phyloP scores from a whole-genome alignment of 2,888 invertebrate genomes.

The Parnassius orleans region DNA sequence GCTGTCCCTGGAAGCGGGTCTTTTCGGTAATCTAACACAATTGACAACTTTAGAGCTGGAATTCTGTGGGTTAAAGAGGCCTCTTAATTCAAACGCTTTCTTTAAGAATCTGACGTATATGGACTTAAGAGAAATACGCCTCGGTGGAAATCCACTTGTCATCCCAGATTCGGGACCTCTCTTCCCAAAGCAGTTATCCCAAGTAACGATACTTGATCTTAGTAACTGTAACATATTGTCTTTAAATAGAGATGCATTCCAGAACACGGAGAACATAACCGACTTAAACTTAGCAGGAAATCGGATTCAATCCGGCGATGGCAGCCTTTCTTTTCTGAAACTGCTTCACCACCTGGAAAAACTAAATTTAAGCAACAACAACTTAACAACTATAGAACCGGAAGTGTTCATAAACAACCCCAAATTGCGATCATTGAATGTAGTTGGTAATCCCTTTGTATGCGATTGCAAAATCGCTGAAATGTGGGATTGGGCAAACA shows the following conservation, averaged over 20 bases:
- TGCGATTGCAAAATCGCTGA: constrained; percentile 86
- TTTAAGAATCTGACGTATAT: constrained; percentile 83
- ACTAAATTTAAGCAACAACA: constrained; percentile 84
- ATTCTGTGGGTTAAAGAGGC: constrained; percentile 83
- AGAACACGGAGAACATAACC: constrained; percentile 82
- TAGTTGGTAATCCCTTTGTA: constrained; percentile 85
- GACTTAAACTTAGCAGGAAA: constrained; percentile 83
- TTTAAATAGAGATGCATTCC: constrained; percentile 82
- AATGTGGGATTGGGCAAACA: constrained; percentile 87
- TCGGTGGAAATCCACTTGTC: constrained; percentile 84
- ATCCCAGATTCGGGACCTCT: constrained; percentile 81
- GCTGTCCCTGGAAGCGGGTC: constrained; percentile 83
- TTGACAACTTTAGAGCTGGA: constrained; percentile 85
- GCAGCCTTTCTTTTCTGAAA: constrained; percentile 79
- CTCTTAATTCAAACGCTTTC: constrained; percentile 84
- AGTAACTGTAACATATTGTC: constrained; percentile 83
- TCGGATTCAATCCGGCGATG: constrained; percentile 68
- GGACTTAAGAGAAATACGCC: constrained; percentile 84
- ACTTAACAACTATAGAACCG: constrained; percentile 81
- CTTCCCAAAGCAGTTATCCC: constrained; percentile 84
- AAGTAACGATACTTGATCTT: constrained; percentile 83
- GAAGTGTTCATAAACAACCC: constrained; percentile 79
- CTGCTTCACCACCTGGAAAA: constrained; percentile 79
- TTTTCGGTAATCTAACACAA: constrained; percentile 84
- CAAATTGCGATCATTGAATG: constrained; percentile 80